Conservation (phyloP, 2,888 invertebrate genomes). For the Acrocera orbiculus region DNA sequence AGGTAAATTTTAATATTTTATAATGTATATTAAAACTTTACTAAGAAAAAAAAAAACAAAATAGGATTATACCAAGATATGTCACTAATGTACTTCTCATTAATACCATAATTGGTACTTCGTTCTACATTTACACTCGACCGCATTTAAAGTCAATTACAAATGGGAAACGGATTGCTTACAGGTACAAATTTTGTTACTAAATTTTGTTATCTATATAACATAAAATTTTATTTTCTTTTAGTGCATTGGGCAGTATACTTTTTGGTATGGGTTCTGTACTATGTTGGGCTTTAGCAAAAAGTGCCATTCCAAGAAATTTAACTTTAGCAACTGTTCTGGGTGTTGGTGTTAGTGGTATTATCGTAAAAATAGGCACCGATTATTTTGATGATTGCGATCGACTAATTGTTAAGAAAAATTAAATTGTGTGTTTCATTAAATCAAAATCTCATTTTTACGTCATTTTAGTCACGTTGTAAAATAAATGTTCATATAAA, state of each 20-base stretch:
- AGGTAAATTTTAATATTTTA: slow-evolving; percentile 38
- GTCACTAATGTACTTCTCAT: slow-evolving; percentile 65
- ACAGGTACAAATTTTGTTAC: slow-evolving; percentile 36
- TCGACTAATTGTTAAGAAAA: slow-evolving; percentile 11
- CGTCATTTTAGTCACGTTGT: too few species aligned
- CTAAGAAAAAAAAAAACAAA: too few species aligned
- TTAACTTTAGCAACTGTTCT: slow-evolving; percentile 20
- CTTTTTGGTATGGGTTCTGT: slow-evolving; percentile 82
- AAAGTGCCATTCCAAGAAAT: slow-evolving; percentile 43
- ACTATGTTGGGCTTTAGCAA: slow-evolving; percentile 70
- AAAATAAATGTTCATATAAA: too few species aligned
- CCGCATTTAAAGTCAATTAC: slow-evolving; percentile 54
- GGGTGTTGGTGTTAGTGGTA: slow-evolving; percentile 25
- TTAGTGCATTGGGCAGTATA: slow-evolving; percentile 44
- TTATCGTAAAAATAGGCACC: slow-evolving; percentile 24
- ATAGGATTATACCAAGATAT: slow-evolving; percentile 54
- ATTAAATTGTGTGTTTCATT: background rate
- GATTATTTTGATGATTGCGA: slow-evolving; percentile 28
- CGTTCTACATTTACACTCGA: slow-evolving; percentile 65
- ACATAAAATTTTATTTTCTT: slow-evolving; percentile 20
- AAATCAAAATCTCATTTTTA: too few species aligned
- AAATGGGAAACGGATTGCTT: slow-evolving; percentile 42
- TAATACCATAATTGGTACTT: slow-evolving; percentile 64
- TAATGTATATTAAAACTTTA: too few species aligned
- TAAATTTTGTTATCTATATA: slow-evolving; percentile 1